These are phyloP conservation scores for Drosophila incognita DNA, from an alignment of 2,888 invertebrate genomes.

Conservation along the genomic window DNA sequence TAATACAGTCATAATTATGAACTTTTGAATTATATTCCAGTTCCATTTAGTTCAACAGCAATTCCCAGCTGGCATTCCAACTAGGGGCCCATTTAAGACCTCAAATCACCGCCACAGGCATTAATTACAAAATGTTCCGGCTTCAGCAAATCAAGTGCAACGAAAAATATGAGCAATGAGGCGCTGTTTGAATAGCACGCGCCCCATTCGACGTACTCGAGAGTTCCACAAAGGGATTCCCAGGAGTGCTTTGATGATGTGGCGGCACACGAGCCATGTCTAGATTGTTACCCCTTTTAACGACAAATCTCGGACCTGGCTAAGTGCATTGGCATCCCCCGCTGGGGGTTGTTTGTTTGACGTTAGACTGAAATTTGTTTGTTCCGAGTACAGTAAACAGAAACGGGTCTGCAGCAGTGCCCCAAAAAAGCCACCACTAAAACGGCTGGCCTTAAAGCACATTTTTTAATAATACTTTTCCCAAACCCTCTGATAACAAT, in stretches of 20 bases:
- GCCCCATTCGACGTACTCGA: slow-evolving; percentile 8
- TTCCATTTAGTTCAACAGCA: not conserved
- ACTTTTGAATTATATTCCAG: not conserved
- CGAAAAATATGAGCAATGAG: slow-evolving; percentile 18
- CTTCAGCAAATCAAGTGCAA: slow-evolving; percentile 47
- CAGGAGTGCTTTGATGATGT: slow-evolving; percentile 52
- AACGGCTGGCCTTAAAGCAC: slow-evolving; percentile 49
- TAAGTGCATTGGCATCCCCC: slow-evolving; percentile 65
- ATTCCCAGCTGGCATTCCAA: slow-evolving; percentile 15
- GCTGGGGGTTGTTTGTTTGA: slow-evolving; percentile 60
- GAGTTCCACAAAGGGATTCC: slow-evolving; percentile 39
- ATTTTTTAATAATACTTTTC: slow-evolving; percentile 73
- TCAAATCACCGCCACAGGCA: slow-evolving; percentile 37
- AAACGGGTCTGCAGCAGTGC: slow-evolving; percentile 9
- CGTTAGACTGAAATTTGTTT: slow-evolving; percentile 68
- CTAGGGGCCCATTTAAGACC: slow-evolving; percentile 31
- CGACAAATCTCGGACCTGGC: slow-evolving; percentile 42
- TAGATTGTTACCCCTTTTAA: slow-evolving; percentile 36
- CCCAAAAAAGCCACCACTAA: slow-evolving; percentile 7
- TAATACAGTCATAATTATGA: not conserved
- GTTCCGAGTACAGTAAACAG: slow-evolving; percentile 62
- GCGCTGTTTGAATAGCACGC: slow-evolving; percentile 3
- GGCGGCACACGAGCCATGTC: slow-evolving; percentile 33
- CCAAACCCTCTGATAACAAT: slow-evolving; percentile 29
- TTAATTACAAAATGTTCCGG: slow-evolving; percentile 45